Conservation (phyloP, 1,140 invertebrate genomes). For the Palaemon carinicauda region DNA sequence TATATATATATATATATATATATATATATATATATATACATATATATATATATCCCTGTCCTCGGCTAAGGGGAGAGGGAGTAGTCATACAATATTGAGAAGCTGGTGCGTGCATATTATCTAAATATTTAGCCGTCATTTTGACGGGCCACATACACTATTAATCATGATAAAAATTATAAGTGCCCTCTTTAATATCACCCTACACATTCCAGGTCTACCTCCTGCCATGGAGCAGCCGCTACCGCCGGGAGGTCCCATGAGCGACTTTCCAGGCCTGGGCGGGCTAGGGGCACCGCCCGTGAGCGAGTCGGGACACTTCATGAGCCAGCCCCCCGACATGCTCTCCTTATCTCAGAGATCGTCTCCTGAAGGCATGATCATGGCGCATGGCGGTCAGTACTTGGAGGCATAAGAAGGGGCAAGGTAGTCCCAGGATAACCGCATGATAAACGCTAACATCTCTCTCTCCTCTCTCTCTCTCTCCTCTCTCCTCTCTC, state of each 20-base stretch:
- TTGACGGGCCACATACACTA: no score
- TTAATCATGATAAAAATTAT: no score
- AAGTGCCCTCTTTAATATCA: neutral
- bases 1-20: no score
- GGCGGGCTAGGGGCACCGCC: conserved; percentile 26
- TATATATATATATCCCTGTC: no score
- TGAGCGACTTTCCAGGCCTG: conserved; percentile 61
- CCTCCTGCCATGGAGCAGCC: conserved; percentile 60
- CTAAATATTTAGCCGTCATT: no score
- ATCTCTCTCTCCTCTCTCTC: neutral
- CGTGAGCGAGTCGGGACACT: conserved; percentile 42
- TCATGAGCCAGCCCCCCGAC: conserved; percentile 59
- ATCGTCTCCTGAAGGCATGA: conserved; percentile 63
- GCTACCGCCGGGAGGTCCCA: conserved; percentile 61
- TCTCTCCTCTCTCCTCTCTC: neutral
- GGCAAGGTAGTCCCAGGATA: conserved; percentile 57
- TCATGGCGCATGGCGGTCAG: conserved; percentile 57
- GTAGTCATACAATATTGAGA: no score
- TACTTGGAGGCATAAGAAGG: neutral
- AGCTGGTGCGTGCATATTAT: no score
- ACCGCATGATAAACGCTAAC: conserved; percentile 58
- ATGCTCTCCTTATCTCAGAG: conserved; percentile 62
- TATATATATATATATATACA: no score
- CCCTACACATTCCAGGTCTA: conserved; percentile 53
- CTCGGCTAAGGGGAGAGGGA: no score